Conservation (phyloP, 1,140 invertebrate species). For the Drosophila saltans region DNA sequence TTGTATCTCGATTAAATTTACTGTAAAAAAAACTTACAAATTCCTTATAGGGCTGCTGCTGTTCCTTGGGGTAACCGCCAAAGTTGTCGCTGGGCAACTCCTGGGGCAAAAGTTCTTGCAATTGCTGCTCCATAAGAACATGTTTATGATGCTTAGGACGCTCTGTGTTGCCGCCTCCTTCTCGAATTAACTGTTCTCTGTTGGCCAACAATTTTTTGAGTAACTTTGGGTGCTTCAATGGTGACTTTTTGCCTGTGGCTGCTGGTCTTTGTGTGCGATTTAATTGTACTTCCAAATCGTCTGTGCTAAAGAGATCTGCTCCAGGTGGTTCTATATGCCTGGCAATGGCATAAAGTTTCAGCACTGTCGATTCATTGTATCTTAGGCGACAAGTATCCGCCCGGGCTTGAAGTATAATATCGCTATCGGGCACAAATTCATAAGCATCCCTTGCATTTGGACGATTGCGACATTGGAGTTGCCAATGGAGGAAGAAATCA, state of each 20-base stretch:
- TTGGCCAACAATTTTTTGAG: slow-evolving; percentile 78
- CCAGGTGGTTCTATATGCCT: slow-evolving; percentile 88
- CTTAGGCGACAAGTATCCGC: slow-evolving; percentile 89
- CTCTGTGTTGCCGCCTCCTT: slow-evolving; percentile 49
- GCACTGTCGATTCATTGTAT: slow-evolving; percentile 88
- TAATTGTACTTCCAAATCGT: slow-evolving; percentile 77
- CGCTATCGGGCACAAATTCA: slow-evolving; percentile 87
- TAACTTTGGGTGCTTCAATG: slow-evolving; percentile 80
- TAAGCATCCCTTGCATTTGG: slow-evolving; percentile 86
- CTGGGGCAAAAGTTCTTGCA: slow-evolving; percentile 64
- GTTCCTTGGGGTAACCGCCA: slow-evolving; percentile 54
- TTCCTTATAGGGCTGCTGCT: slow-evolving; percentile 48
- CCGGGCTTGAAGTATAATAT: slow-evolving; percentile 86
- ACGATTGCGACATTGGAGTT: slow-evolving; percentile 76
- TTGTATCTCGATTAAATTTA: neutral
- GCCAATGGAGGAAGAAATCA: slow-evolving; percentile 82
- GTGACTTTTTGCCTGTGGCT: slow-evolving; percentile 63
- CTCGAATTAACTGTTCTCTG: slow-evolving; percentile 65
- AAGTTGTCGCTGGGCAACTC: slow-evolving; percentile 49
- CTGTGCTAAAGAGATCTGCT: slow-evolving; percentile 87
- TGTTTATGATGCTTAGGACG: slow-evolving; percentile 58
- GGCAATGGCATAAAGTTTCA: slow-evolving; percentile 88
- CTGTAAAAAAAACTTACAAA: slow-evolving; percentile 50
- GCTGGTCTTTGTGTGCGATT: slow-evolving; percentile 73
- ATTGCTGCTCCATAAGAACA: slow-evolving; percentile 48